Percentiles rank a stretch among this genome's conserved stretches.
These are phyloP conservation scores for Crepidodera aurea DNA, from an alignment of 2,888 invertebrate genomes.

Conservation along the genomic window DNA sequence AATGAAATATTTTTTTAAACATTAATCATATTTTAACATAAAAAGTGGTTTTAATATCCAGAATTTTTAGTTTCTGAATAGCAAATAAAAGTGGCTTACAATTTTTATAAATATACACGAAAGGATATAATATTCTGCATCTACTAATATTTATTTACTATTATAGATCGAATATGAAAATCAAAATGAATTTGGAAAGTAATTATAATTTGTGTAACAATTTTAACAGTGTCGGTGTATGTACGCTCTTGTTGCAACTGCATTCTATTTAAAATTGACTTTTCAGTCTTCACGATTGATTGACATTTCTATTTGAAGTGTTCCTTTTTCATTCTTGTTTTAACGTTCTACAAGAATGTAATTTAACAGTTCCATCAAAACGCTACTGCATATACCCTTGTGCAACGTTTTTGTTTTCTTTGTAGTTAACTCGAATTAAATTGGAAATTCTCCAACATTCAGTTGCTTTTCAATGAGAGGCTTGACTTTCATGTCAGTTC, in stretches of 20 bases:
- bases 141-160: no score
- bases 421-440: constrained; percentile 40
- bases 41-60: no score
- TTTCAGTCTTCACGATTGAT: constrained; percentile 35
- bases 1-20: no score
- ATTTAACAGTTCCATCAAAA: constrained; percentile 49
- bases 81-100: no score
- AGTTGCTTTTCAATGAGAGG: constrained; percentile 33
- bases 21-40: no score
- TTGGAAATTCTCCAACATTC: constrained; percentile 42
- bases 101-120: no score
- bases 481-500: constrained; percentile 37
- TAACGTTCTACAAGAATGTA: constrained; percentile 49
- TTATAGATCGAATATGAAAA: no score
- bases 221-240: no score
- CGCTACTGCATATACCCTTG: constrained; percentile 40
- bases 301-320: constrained; percentile 40
- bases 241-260: constrained; percentile 6
- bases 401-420: constrained; percentile 41
- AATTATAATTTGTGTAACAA: no score
- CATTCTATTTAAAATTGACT: constrained; percentile 31
- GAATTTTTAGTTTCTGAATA: no score
- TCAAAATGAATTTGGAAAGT: no score
- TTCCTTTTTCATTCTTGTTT: constrained; percentile 50
- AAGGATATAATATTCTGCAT: no score